Percentiles rank a stretch among this genome's conserved stretches.
phyloP scores from a whole-genome alignment of 2,797 vertebrate genomes.

The Acipenser oxyrinchus region DNA sequence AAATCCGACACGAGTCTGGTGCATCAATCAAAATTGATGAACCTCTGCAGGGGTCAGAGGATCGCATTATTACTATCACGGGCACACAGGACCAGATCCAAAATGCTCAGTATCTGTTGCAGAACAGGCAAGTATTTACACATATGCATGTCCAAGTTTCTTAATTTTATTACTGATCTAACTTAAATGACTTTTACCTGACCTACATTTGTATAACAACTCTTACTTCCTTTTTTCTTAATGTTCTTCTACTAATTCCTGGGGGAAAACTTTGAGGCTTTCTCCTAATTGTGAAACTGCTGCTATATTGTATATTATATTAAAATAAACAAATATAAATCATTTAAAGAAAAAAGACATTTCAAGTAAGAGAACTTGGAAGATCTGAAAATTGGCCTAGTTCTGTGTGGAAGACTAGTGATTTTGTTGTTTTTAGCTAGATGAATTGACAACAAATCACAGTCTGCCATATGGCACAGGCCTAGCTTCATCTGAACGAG shows the following conservation, averaged over 20 bases:
- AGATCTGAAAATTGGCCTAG: conserved; percentile 79
- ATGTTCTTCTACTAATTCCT: conserved; percentile 26
- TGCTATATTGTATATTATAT: conserved; percentile 25
- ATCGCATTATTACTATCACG: conserved; percentile 95
- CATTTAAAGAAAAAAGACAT: conserved; percentile 42
- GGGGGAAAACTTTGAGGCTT: conserved; percentile 50
- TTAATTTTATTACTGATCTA: conserved; percentile 2
- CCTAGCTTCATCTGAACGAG: conserved; percentile 91
- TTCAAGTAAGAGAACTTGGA: conserved; percentile 16
- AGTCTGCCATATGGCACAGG: conserved; percentile 96
- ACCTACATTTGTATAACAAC: background rate
- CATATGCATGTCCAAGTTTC: too few relatives aligned
- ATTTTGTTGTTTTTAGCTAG: conserved; percentile 99
- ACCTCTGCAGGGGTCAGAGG: conserved; percentile 93
- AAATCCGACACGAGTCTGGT: conserved; percentile 94
- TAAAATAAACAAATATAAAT: too few relatives aligned
- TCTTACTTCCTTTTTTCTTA: conserved; percentile 4
- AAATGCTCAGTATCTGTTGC: conserved; percentile 96
- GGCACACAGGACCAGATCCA: conserved; percentile 99
- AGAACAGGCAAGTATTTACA: conserved; percentile 81
- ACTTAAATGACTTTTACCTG: background rate
- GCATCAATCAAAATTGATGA: conserved; percentile 98
- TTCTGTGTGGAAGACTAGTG: conserved; percentile 99
- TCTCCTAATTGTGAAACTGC: conserved; percentile 61
- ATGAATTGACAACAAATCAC: conserved; percentile 95